A percentile compares a stretch with the other conserved stretches of the same genome.
Evolutionary conservation across 2,797 vertebrate genomes (phyloP).

Genomic region (Hoplostethus atlanticus): DNA sequence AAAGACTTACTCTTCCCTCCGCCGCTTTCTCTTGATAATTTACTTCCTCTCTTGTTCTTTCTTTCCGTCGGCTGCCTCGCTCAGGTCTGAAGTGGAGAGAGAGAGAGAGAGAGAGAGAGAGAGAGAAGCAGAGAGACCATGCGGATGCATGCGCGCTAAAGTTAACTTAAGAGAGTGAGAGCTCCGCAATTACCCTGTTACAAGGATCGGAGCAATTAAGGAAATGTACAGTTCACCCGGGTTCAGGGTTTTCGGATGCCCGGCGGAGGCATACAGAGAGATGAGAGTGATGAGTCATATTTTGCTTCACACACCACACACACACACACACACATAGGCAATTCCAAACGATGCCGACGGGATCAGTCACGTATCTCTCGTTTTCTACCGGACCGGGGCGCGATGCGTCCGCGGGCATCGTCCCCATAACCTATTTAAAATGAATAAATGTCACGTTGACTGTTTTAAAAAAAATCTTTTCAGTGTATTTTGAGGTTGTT

Average conservation of each 20-base stretch:
- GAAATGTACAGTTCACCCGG: constrained; percentile 79
- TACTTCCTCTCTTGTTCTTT: not conserved
- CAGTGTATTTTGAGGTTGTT: no score
- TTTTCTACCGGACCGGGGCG: not conserved
- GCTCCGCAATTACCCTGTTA: constrained; percentile 76
- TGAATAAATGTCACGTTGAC: constrained; percentile 4
- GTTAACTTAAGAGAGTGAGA: constrained; percentile 19
- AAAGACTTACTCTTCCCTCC: constrained; percentile 17
- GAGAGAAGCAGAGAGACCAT: constrained; percentile 9
- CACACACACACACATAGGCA: constrained; percentile 17
- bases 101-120: constrained; percentile 28
- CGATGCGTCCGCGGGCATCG: constrained; percentile 2
- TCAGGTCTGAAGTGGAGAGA: constrained; percentile 19
- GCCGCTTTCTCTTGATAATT: constrained; percentile 21
- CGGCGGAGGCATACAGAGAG: constrained; percentile 15
- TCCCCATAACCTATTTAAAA: no score
- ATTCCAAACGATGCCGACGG: not conserved
- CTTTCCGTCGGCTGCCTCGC: constrained; percentile 12
- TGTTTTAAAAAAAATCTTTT: constrained; percentile 12
- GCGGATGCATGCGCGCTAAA: constrained; percentile 21
- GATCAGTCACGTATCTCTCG: not conserved
- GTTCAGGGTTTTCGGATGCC: constrained; percentile 70
- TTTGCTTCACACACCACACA: constrained; percentile 57
- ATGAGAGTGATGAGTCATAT: constrained; percentile 77
- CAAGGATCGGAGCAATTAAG: constrained; percentile 77